These are phyloP conservation scores for Pomacea canaliculata DNA, from an alignment of 2,888 invertebrate genomes.

Conservation along the genomic window DNA sequence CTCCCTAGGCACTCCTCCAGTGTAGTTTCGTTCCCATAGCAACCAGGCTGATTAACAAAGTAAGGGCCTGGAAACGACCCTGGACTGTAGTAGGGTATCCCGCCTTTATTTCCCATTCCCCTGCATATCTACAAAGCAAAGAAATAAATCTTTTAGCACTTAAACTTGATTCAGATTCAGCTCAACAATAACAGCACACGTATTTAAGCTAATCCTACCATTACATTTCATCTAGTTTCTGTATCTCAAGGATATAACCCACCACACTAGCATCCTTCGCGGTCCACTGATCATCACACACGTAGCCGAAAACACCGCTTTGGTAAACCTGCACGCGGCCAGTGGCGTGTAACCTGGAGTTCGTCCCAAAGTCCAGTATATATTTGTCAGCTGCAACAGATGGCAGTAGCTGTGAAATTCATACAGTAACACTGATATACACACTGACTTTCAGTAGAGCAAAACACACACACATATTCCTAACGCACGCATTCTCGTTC, in stretches of 20 bases:
- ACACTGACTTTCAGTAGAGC: too few species aligned
- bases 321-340: slow-evolving; percentile 20
- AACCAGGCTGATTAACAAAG: slow-evolving; percentile 37
- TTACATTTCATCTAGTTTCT: too few species aligned
- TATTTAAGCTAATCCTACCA: background rate
- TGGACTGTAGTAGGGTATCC: slow-evolving; percentile 35
- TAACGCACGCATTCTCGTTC: too few species aligned
- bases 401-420: too few species aligned
- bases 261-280: slow-evolving; percentile 48
- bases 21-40: slow-evolving; percentile 40
- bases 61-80: slow-evolving; percentile 33
- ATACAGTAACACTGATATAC: too few species aligned
- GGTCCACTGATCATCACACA: slow-evolving; percentile 51
- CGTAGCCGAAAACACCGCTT: slow-evolving; percentile 41
- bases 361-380: slow-evolving; percentile 14
- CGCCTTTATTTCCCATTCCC: slow-evolving; percentile 71
- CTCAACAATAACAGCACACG: background rate
- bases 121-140: slow-evolving; percentile 28
- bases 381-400: background rate
- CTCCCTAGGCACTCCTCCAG: slow-evolving; percentile 34
- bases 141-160: background rate
- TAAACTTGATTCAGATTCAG: background rate
- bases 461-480: too few species aligned
- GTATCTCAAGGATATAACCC: slow-evolving; percentile 23
- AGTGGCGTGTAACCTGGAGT: background rate